Evolutionary conservation across 2,888 invertebrate genomes (phyloP).

Genomic region (Drosophila hamatofila): DNA sequence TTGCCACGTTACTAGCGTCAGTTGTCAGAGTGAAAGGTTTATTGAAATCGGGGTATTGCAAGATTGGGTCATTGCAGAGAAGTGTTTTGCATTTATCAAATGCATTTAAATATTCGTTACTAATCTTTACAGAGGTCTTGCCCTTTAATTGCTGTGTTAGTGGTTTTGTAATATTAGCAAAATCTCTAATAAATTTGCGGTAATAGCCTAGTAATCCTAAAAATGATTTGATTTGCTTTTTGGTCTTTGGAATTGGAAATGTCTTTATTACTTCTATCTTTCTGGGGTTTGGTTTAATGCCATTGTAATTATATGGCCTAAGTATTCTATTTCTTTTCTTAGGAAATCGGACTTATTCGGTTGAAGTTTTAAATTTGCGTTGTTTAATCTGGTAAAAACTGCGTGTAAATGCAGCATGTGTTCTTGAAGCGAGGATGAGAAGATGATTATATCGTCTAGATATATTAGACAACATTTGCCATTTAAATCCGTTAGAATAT

Average conservation of each 20-base stretch:
- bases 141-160: constrained; percentile 11
- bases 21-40: constrained; percentile 15
- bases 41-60: constrained; percentile 4
- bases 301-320: constrained; percentile 3
- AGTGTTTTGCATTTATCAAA: constrained; percentile 6
- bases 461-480: background rate
- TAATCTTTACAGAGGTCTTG: background rate
- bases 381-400: background rate
- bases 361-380: background rate
- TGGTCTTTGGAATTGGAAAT: background rate
- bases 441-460: background rate
- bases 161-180: constrained; percentile 10
- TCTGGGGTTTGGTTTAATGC: constrained; percentile 1
- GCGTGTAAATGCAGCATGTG: background rate
- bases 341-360: background rate
- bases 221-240: constrained; percentile 9
- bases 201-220: background rate
- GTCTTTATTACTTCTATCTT: background rate
- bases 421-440: background rate
- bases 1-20: constrained; percentile 13
- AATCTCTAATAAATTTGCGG: constrained; percentile 17
- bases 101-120: background rate
- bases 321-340: constrained; percentile 1
- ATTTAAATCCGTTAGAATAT: background rate
- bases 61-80: constrained; percentile 5